phyloP scores from a whole-genome alignment of 23 tunicate species.

The Styela plicata region DNA sequence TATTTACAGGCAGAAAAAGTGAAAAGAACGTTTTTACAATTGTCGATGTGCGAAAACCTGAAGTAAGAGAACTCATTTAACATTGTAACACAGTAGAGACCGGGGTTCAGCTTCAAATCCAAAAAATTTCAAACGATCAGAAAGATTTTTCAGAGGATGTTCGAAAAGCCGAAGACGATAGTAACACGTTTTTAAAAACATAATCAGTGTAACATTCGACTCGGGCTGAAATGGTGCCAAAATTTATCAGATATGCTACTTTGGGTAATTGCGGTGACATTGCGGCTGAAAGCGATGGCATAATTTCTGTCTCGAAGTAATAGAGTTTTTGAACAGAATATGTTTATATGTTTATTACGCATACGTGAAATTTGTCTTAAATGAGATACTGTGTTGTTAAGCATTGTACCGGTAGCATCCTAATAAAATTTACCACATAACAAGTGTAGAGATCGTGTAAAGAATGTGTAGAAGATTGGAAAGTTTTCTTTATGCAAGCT shows the following conservation, averaged over 20 bases:
- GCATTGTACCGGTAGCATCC: no score
- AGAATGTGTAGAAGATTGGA: no score
- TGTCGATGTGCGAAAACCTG: conserved; percentile 59
- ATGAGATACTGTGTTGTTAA: no score
- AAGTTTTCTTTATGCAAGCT: no score
- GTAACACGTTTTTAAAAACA: conserved; percentile 53
- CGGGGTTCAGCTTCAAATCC: conserved; percentile 85
- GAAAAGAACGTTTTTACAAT: conserved; percentile 48
- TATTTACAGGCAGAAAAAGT: no score
- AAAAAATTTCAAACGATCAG: conserved; percentile 89
- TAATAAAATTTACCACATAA: no score
- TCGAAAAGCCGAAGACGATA: conserved; percentile 50
- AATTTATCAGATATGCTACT: conserved; percentile 53
- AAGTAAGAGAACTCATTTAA: conserved; percentile 56
- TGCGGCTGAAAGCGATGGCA: conserved; percentile 67
- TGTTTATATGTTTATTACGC: no score
- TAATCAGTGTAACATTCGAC: conserved; percentile 73
- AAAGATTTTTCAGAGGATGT: conserved; percentile 77
- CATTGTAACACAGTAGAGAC: conserved; percentile 80
- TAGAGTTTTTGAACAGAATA: conserved; percentile 76
- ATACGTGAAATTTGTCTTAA: no score
- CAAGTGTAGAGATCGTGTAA: no score
- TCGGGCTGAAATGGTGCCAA: conserved; percentile 76
- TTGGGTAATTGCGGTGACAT: conserved; percentile 49
- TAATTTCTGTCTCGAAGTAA: conserved; percentile 79